A percentile compares a stretch with the other conserved stretches of the same genome.
phyloP scores from a whole-genome alignment of 2,888 invertebrate species.

The Hydriomena furcata region DNA sequence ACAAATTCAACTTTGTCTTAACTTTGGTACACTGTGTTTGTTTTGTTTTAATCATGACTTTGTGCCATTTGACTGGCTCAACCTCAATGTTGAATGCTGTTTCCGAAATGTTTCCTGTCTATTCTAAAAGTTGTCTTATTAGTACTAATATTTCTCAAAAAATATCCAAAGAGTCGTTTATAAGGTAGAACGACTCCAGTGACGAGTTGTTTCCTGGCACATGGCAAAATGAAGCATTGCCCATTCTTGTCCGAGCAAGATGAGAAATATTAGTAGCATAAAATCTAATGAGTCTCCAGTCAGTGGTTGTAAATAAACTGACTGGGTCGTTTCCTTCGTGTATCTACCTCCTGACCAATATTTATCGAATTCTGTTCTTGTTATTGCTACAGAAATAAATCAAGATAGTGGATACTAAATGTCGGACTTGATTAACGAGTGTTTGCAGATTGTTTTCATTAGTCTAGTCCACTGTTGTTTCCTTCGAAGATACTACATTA shows the following conservation, averaged over 20 bases:
- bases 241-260: too few relatives aligned
- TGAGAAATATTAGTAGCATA: background rate
- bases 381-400: conserved; percentile 16
- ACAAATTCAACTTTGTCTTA: background rate
- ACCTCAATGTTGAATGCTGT: background rate
- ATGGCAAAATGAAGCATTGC: too few relatives aligned
- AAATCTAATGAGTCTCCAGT: background rate
- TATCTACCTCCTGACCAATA: conserved; percentile 54
- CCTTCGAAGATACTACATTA: conserved; percentile 1
- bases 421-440: conserved; percentile 20
- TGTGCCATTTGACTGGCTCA: conserved; percentile 2
- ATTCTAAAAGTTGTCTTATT: background rate
- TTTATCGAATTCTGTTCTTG: conserved; percentile 26
- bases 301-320: conserved; percentile 21
- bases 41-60: background rate
- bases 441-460: conserved; percentile 21
- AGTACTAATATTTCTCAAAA: too few relatives aligned
- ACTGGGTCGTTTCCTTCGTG: conserved; percentile 34
- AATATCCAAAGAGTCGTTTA: too few relatives aligned
- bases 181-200: too few relatives aligned
- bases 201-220: too few relatives aligned
- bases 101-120: background rate
- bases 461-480: conserved; percentile 38
- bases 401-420: conserved; percentile 19
- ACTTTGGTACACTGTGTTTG: background rate